These are phyloP conservation scores for Syrmaticus mikado DNA, from an alignment of 2,113 vertebrate genomes.

Conservation along the genomic window DNA sequence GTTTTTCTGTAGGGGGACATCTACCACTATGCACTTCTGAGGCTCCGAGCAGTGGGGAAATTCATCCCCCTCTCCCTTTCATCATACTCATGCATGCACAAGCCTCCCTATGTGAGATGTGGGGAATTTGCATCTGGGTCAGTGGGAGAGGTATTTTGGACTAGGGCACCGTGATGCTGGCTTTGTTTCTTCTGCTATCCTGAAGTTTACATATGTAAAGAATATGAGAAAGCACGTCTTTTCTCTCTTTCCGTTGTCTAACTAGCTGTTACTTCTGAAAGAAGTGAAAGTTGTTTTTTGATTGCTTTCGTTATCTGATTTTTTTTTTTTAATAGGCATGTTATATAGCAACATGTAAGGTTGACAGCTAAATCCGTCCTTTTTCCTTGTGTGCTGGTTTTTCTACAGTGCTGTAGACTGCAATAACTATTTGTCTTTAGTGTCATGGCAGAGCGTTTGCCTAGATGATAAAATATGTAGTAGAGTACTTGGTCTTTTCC, in stretches of 20 bases:
- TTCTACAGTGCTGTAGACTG: not conserved
- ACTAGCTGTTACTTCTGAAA: not conserved
- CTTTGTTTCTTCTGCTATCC: not conserved
- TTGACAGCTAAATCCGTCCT: not conserved
- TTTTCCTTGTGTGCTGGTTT: not conserved
- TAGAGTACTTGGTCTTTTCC: not conserved
- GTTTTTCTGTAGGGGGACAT: not conserved
- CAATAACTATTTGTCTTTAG: not conserved
- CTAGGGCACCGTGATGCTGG: not conserved
- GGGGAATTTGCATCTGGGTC: not conserved
- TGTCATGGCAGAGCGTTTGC: not conserved
- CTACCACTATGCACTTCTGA: not conserved
- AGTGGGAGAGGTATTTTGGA: not conserved
- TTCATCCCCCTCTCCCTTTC: not conserved
- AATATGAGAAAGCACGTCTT: not conserved
- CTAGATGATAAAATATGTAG: not conserved
- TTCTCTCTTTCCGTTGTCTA: not conserved
- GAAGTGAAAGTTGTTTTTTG: not conserved
- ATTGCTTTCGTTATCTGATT: not conserved
- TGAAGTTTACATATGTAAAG: not conserved
- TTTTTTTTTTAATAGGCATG: not conserved
- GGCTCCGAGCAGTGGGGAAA: not conserved
- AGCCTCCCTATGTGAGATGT: not conserved
- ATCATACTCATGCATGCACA: not conserved
- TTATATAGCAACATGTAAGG: not conserved